These are phyloP conservation scores for Pheosia tremula DNA, from an alignment of 2,888 invertebrate species.

Conservation along the genomic window DNA sequence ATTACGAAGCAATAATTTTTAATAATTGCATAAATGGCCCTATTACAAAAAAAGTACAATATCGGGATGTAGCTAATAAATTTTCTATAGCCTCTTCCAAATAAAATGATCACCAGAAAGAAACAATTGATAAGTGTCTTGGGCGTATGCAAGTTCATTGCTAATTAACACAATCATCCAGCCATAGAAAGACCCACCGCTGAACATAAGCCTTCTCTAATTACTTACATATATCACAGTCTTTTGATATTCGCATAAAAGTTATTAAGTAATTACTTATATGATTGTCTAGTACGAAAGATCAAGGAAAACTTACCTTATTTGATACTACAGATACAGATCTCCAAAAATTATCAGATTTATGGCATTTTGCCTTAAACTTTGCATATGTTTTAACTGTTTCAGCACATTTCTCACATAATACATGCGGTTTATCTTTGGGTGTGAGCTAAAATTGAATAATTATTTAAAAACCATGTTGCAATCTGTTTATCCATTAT, in stretches of 20 bases:
- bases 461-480: not conserved
- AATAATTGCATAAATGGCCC: too few species aligned
- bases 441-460: constrained; percentile 19
- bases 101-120: too few species aligned
- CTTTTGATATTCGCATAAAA: not conserved
- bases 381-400: constrained; percentile 42
- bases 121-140: too few species aligned
- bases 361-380: constrained; percentile 51
- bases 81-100: too few species aligned
- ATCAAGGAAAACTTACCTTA: constrained; percentile 11
- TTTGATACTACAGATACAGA: not conserved
- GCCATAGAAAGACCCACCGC: too few species aligned
- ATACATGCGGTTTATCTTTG: constrained; percentile 27
- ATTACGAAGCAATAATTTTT: not conserved
- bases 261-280: not conserved
- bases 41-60: too few species aligned
- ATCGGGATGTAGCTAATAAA: too few species aligned
- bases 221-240: too few species aligned
- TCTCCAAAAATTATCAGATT: constrained; percentile 53
- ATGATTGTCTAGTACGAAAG: not conserved
- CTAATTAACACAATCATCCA: too few species aligned
- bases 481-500: not conserved
- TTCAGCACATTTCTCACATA: constrained; percentile 43
- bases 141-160: too few species aligned
- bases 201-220: too few species aligned